Conservation (phyloP, 2,888 invertebrate species). For the Chymomyza fuscimana region DNA sequence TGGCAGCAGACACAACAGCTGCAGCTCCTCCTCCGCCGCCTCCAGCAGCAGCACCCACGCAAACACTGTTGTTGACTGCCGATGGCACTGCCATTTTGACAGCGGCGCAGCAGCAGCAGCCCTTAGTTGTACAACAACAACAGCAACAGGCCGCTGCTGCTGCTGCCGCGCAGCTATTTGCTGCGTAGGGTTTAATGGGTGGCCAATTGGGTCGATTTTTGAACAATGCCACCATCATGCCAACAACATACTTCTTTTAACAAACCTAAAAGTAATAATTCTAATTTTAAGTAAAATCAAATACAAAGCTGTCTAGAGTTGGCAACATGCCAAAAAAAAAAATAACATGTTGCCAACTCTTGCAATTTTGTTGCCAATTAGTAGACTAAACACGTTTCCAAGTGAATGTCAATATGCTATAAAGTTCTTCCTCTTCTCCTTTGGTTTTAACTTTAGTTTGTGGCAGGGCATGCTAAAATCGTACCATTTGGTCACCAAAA, state of each 20-base stretch:
- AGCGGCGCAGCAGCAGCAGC: constrained; percentile 53
- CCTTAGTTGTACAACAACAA: constrained; percentile 41
- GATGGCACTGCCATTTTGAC: constrained; percentile 71
- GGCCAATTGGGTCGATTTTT: constrained; percentile 79
- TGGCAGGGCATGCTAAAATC: constrained; percentile 50
- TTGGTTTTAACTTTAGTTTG: background rate
- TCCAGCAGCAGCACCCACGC: constrained; percentile 42
- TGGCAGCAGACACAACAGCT: constrained; percentile 33
- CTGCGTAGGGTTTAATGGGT: constrained; percentile 77
- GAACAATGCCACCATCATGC: constrained; percentile 76
- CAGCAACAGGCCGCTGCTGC: constrained; percentile 69
- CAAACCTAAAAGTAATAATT: constrained; percentile 1
- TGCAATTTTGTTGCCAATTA: background rate
- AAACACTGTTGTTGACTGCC: constrained; percentile 68
- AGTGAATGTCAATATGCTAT: constrained; percentile 10
- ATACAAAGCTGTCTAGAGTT: constrained; percentile 22
- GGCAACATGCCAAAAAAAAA: background rate
- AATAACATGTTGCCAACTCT: too few species aligned
- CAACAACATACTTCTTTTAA: constrained; percentile 76
- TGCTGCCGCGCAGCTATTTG: constrained; percentile 70
- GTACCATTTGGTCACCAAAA: constrained; percentile 67
- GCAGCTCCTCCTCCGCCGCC: constrained; percentile 32
- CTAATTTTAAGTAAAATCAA: background rate
- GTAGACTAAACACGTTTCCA: background rate
- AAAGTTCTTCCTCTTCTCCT: constrained; percentile 1